phyloP scores from a whole-genome alignment of 1,140 invertebrate species.

The Cardiocondyla obscurior region DNA sequence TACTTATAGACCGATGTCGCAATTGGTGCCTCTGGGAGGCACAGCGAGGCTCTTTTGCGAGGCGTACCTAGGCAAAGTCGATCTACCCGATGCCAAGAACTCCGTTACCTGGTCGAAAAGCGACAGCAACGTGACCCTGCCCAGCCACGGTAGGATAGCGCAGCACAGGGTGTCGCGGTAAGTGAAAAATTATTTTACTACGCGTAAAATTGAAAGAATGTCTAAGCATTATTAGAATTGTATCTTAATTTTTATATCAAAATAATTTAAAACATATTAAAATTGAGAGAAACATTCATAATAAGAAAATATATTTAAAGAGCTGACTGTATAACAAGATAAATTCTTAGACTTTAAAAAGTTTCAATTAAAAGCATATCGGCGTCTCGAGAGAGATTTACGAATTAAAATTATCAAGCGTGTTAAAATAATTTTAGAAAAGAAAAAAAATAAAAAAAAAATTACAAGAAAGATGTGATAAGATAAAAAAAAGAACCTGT shows the following conservation, averaged over 20 bases:
- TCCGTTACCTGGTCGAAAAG: conserved; percentile 87
- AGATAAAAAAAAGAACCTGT: background rate
- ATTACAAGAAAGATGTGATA: background rate
- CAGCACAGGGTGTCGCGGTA: conserved; percentile 84
- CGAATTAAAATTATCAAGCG: background rate
- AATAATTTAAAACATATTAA: background rate
- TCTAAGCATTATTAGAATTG: too few relatives aligned
- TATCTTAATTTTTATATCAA: too few relatives aligned
- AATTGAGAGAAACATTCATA: background rate
- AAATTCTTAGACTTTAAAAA: background rate
- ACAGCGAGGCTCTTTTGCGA: conserved; percentile 89
- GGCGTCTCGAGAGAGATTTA: background rate
- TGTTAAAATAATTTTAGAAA: background rate
- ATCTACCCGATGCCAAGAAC: conserved; percentile 88
- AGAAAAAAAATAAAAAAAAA: background rate
- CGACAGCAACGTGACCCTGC: conserved; percentile 84
- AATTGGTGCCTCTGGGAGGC: conserved; percentile 84
- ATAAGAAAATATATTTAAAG: background rate
- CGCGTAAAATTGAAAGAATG: too few relatives aligned
- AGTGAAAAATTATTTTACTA: conserved; percentile 35
- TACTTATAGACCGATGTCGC: conserved; percentile 82
- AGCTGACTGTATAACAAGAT: background rate
- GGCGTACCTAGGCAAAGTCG: conserved; percentile 89
- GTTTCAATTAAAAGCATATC: background rate
- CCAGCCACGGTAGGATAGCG: conserved; percentile 79